phyloP scores from a whole-genome alignment of 2,797 vertebrate species.

The Enteromius anoplus region DNA sequence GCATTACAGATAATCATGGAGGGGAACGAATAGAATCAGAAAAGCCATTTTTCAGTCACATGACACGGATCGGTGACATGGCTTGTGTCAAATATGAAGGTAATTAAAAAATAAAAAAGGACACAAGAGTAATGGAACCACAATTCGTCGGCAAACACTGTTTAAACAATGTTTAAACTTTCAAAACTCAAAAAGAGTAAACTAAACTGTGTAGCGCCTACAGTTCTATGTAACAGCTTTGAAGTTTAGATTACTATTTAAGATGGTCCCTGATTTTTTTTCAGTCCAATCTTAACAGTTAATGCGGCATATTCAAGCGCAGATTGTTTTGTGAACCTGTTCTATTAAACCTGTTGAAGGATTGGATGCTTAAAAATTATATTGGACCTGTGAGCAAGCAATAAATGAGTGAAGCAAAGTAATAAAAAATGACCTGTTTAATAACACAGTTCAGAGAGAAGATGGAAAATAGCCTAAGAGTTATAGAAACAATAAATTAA shows the following conservation, averaged over 20 bases:
- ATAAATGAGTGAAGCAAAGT: slow-evolving; percentile 8
- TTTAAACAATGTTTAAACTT: background rate
- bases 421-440: background rate
- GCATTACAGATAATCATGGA: slow-evolving; percentile 58
- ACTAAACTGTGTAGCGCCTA: background rate
- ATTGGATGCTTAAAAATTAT: background rate
- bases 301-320: background rate
- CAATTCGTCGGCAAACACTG: background rate
- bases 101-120: slow-evolving; percentile 8
- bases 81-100: background rate
- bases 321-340: background rate
- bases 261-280: background rate
- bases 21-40: slow-evolving; percentile 49
- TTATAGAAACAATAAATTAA: background rate
- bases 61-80: slow-evolving; percentile 21
- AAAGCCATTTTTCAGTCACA: slow-evolving; percentile 49
- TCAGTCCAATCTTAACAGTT: background rate
- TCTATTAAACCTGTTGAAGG: background rate
- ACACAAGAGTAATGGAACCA: background rate
- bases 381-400: background rate
- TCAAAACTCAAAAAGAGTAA: background rate
- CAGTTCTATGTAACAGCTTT: background rate
- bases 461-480: background rate
- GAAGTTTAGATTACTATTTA: background rate
- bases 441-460: background rate